These are phyloP conservation scores for Oophaga pumilio DNA, from an alignment of 2,113 vertebrate genomes.

Conservation along the genomic window DNA sequence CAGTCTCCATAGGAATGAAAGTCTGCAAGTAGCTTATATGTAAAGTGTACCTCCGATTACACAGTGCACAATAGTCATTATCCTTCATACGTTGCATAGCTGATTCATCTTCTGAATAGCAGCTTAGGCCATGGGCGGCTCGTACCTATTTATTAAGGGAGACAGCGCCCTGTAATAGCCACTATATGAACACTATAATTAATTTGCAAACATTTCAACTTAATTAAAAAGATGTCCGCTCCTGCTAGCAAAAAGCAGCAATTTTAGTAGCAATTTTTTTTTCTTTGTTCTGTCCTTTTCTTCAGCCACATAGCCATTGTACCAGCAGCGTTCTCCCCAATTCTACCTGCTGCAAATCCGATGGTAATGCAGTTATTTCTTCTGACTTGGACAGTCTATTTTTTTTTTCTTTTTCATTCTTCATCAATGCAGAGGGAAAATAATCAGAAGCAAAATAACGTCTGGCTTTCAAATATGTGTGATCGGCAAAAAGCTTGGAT, in stretches of 20 bases:
- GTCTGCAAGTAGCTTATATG: neutral
- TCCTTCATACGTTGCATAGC: neutral
- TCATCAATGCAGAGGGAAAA: neutral
- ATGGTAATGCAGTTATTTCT: constrained; percentile 6
- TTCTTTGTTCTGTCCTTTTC: neutral
- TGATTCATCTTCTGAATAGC: too few species aligned
- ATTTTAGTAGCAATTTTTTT: neutral
- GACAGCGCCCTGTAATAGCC: too few species aligned
- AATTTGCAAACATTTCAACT: neutral
- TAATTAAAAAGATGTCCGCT: neutral
- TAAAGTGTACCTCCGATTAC: neutral
- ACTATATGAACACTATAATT: neutral
- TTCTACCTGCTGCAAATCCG: constrained; percentile 7
- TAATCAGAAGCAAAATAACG: constrained; percentile 20
- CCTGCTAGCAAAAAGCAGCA: neutral
- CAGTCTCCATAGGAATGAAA: neutral
- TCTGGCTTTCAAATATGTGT: constrained; percentile 41
- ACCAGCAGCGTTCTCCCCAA: neutral
- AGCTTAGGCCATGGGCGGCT: too few species aligned
- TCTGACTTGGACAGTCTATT: neutral
- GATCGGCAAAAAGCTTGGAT: constrained; percentile 52
- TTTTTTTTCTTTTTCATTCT: constrained; percentile 1
- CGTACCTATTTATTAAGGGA: too few species aligned
- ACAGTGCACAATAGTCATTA: neutral
- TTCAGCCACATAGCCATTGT: too few species aligned